A percentile compares a stretch with the other conserved stretches of the same genome.
Conservation (phyloP, 2,888 invertebrate species). For the Hedya salicella region DNA sequence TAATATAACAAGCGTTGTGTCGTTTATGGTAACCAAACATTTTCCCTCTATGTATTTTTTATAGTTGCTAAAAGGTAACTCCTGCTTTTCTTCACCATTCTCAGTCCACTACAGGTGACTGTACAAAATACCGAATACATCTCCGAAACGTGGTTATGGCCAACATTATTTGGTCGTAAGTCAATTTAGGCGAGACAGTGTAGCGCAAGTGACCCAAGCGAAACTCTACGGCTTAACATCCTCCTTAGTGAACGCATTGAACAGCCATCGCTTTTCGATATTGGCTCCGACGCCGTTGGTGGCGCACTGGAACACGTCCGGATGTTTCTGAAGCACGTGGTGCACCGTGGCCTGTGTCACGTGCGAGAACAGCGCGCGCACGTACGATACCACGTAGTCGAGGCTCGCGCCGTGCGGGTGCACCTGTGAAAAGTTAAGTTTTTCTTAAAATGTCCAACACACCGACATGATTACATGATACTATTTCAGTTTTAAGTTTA, state of each 20-base stretch:
- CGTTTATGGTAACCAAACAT: too few relatives aligned
- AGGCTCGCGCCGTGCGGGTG: constrained; percentile 97
- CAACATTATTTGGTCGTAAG: too few relatives aligned
- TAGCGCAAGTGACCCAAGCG: neutral
- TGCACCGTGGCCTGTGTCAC: constrained; percentile 91
- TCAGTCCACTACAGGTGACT: too few relatives aligned
- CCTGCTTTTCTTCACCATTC: too few relatives aligned
- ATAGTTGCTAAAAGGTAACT: too few relatives aligned
- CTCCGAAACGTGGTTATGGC: too few relatives aligned
- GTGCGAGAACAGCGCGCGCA: constrained; percentile 91
- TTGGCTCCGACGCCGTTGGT: constrained; percentile 93
- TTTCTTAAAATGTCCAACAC: too few relatives aligned
- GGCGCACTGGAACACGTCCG: constrained; percentile 91
- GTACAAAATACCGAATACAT: too few relatives aligned
- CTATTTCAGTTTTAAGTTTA: too few relatives aligned
- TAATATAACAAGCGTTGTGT: too few relatives aligned
- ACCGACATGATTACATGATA: too few relatives aligned
- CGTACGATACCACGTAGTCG: constrained; percentile 95
- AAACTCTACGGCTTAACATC: constrained; percentile 39
- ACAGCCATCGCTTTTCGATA: constrained; percentile 94
- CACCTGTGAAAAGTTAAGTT: constrained; percentile 80
- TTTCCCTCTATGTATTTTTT: too few relatives aligned
- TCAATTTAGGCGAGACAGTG: neutral
- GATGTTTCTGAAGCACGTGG: constrained; percentile 90
- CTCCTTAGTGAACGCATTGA: constrained; percentile 87